These are phyloP conservation scores for Muscicapa striata DNA, from an alignment of 2,797 vertebrate genomes.

Conservation along the genomic window DNA sequence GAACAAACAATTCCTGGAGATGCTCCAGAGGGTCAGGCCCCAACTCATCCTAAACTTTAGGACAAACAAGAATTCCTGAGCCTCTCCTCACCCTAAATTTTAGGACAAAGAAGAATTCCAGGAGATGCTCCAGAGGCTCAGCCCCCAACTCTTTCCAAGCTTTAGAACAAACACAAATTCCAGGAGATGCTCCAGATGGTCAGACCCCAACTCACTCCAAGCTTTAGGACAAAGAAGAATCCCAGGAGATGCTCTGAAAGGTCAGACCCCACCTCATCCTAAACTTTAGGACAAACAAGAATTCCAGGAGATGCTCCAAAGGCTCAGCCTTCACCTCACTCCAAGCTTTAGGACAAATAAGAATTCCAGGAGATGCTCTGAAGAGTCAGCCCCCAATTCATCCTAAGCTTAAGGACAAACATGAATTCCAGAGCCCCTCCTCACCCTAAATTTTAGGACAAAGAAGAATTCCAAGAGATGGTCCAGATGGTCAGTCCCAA, in stretches of 20 bases:
- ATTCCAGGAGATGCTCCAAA: neutral
- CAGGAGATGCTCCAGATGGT: too few relatives aligned
- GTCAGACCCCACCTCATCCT: accelerated
- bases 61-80: too few relatives aligned
- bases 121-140: too few relatives aligned
- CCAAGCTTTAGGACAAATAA: neutral
- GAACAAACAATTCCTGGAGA: neutral
- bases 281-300: neutral
- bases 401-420: neutral
- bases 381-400: too few relatives aligned
- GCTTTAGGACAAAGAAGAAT: neutral
- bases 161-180: too few relatives aligned
- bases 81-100: too few relatives aligned
- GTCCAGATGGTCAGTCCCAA: too few relatives aligned
- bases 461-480: neutral
- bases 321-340: too few relatives aligned
- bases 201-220: accelerated
- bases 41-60: too few relatives aligned
- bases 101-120: too few relatives aligned
- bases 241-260: neutral
- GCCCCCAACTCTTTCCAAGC: too few relatives aligned
- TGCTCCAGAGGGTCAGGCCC: too few relatives aligned
- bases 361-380: neutral
- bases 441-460: accelerated
- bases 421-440: accelerated